phyloP scores from a whole-genome alignment of 2,888 invertebrate species.

The Pristionchus arcanus region DNA sequence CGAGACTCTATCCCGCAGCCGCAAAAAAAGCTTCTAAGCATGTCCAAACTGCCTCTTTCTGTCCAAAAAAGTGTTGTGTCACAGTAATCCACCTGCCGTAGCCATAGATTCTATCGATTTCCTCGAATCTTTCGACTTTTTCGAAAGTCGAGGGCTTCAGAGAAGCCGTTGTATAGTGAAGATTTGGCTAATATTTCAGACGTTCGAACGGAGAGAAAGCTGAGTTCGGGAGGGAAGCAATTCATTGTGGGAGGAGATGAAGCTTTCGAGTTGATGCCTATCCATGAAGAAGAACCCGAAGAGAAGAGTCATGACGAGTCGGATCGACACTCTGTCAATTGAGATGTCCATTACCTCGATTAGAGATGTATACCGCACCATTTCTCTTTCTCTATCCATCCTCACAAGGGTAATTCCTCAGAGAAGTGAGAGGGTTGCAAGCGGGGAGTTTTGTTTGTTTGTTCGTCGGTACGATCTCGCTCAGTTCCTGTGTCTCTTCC shows the following conservation, averaged over 20 bases:
- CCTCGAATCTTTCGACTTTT: background rate
- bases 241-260: slow-evolving; percentile 52
- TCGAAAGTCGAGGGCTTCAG: background rate
- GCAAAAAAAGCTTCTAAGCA: background rate
- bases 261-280: slow-evolving; percentile 40
- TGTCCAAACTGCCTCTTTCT: background rate
- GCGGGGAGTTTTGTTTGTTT: slow-evolving; percentile 36
- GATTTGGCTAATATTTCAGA: slow-evolving; percentile 8
- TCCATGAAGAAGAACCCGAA: background rate
- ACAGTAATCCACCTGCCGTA: slow-evolving; percentile 2
- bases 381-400: background rate
- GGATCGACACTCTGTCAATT: slow-evolving; percentile 12
- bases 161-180: background rate
- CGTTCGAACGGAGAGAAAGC: slow-evolving; percentile 48
- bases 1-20: background rate
- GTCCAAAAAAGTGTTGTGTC: slow-evolving; percentile 22
- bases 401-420: background rate
- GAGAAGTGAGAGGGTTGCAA: slow-evolving; percentile 10
- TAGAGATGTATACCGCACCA: background rate
- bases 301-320: slow-evolving; percentile 8
- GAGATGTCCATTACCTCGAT: background rate
- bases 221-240: slow-evolving; percentile 45
- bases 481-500: slow-evolving; percentile 19
- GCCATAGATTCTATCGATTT: background rate
- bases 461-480: background rate